Percentiles rank a stretch among this genome's conserved stretches.
phyloP scores from a whole-genome alignment of 2,113 vertebrate species.

The Rhabdomys dilectus region DNA sequence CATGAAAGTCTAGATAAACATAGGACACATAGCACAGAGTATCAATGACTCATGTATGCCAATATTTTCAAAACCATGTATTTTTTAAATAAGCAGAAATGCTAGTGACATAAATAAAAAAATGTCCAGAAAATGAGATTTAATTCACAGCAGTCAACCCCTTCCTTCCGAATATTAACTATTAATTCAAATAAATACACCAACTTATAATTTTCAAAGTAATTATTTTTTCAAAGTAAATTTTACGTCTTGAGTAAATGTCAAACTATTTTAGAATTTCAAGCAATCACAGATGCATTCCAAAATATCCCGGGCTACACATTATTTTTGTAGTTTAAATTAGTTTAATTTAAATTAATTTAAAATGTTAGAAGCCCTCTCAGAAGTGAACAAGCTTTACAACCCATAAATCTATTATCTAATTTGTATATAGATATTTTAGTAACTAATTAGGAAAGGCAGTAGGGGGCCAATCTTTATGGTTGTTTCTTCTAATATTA shows the following conservation, averaged over 20 bases:
- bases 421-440: constrained; percentile 38
- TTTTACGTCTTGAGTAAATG: constrained; percentile 17
- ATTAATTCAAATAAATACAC: background rate
- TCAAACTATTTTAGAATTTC: constrained; percentile 46
- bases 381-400: background rate
- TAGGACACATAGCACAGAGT: background rate
- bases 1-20: background rate
- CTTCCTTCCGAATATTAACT: background rate
- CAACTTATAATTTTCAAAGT: constrained; percentile 12
- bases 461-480: background rate
- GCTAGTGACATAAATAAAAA: background rate
- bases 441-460: constrained; percentile 51
- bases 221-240: constrained; percentile 36
- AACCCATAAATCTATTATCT: background rate
- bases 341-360: constrained; percentile 42
- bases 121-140: background rate
- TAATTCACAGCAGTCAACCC: background rate
- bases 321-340: background rate
- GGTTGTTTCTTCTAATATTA: constrained; percentile 24
- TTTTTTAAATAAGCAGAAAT: background rate
- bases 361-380: background rate
- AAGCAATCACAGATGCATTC: background rate
- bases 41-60: background rate
- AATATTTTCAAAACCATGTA: background rate
- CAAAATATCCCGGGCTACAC: background rate